phyloP scores from a whole-genome alignment of 2,113 vertebrate species.

The Tor tambroides region DNA sequence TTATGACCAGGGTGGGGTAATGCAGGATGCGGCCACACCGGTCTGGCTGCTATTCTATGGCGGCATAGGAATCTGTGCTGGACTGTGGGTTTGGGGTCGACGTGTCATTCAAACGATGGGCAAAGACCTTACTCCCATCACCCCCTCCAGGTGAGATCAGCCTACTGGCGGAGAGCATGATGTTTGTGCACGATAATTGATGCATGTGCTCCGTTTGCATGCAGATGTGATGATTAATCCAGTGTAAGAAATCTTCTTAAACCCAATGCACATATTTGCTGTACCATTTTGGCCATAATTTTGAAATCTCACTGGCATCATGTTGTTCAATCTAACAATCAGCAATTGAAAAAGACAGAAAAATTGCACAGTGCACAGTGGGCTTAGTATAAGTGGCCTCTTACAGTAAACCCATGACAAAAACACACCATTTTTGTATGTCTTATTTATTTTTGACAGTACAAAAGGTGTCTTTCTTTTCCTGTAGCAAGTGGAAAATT shows the following conservation, averaged over 20 bases:
- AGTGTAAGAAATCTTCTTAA: neutral
- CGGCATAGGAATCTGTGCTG: conserved; percentile 91
- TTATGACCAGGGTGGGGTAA: conserved; percentile 88
- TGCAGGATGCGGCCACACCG: conserved; percentile 89
- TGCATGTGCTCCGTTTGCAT: conserved; percentile 29
- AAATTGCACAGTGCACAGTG: neutral
- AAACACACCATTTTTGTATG: neutral
- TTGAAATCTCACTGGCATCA: neutral
- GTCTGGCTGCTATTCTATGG: conserved; percentile 98
- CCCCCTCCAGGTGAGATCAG: conserved; percentile 90
- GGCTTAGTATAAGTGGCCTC: neutral
- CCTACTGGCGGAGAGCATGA: neutral
- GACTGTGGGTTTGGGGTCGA: conserved; percentile 98
- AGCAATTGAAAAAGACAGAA: neutral
- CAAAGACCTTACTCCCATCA: conserved; percentile 98
- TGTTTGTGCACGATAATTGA: conserved; percentile 4
- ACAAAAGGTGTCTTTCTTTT: neutral
- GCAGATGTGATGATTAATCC: conserved; percentile 3
- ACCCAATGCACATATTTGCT: neutral
- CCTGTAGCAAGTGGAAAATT: neutral
- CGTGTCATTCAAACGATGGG: conserved; percentile 99
- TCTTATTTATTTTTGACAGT: neutral
- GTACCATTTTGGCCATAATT: too few species aligned
- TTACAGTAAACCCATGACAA: neutral
- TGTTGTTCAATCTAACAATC: neutral